phyloP scores from a whole-genome alignment of 2,888 invertebrate genomes.

The Linyphia triangularis region DNA sequence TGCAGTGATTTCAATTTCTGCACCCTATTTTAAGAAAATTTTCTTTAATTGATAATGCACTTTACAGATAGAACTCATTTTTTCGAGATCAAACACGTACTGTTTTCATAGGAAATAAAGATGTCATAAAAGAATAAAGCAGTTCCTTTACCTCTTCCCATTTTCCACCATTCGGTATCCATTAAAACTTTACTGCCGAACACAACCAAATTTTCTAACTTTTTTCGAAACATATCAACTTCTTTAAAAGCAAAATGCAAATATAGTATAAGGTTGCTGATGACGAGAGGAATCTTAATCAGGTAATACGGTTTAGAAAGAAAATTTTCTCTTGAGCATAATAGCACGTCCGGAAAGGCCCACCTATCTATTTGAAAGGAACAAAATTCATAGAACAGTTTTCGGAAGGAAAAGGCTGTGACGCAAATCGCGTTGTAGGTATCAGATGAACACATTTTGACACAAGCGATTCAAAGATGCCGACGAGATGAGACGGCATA shows the following conservation, averaged over 20 bases:
- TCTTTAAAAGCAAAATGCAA: not conserved
- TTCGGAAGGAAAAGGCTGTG: conserved; percentile 44
- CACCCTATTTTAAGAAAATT: too few relatives aligned
- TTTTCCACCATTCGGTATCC: not conserved
- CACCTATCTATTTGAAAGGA: not conserved
- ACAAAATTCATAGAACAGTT: conserved; percentile 6
- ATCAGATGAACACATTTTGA: too few relatives aligned
- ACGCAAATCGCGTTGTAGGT: not conserved
- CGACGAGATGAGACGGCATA: too few relatives aligned
- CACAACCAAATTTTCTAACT: not conserved
- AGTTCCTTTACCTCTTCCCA: not conserved
- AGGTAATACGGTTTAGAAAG: not conserved
- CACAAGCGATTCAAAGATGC: too few relatives aligned
- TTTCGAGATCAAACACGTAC: too few relatives aligned
- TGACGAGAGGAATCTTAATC: not conserved
- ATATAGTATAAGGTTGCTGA: too few relatives aligned
- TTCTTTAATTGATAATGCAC: too few relatives aligned
- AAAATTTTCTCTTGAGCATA: not conserved
- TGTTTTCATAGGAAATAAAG: too few relatives aligned
- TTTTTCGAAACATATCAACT: not conserved
- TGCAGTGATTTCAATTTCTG: too few relatives aligned
- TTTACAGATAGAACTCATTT: too few relatives aligned
- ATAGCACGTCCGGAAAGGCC: conserved; percentile 24
- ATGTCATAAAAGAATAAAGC: not conserved
- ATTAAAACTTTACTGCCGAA: not conserved